A percentile compares a stretch with the other conserved stretches of the same genome.
phyloP scores from a whole-genome alignment of 2,888 invertebrate genomes.

The Drosophila nigricruria region DNA sequence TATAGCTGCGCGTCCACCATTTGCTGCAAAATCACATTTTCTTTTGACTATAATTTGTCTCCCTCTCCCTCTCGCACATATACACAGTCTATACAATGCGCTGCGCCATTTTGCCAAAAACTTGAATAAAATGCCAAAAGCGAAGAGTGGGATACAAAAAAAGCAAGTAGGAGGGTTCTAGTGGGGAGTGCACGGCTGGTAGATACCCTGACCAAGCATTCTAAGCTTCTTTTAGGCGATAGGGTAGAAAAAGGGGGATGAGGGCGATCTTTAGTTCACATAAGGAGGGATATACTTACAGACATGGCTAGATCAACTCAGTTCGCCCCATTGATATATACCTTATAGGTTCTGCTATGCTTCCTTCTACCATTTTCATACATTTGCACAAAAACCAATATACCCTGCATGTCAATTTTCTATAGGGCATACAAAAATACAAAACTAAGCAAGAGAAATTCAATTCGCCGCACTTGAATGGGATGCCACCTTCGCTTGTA shows the following conservation, averaged over 20 bases:
- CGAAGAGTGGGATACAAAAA: slow-evolving; percentile 10
- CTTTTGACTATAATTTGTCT: slow-evolving; percentile 72
- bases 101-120: slow-evolving; percentile 66
- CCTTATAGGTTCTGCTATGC: no score
- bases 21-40: slow-evolving; percentile 71
- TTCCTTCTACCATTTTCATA: not conserved
- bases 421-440: not conserved
- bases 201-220: not conserved
- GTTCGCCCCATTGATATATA: no score
- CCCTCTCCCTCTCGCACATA: not conserved
- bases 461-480: slow-evolving; percentile 79
- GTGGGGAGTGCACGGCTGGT: not conserved
- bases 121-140: slow-evolving; percentile 45
- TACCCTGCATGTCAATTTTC: not conserved
- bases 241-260: fast-evolving
- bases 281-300: no score
- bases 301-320: not conserved
- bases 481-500: slow-evolving; percentile 43
- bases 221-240: not conserved
- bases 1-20: slow-evolving; percentile 43
- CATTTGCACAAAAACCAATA: not conserved
- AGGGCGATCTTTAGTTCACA: not conserved
- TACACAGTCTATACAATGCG: slow-evolving; percentile 16
- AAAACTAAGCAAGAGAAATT: slow-evolving; percentile 50
- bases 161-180: not conserved